Conservation (phyloP, 2,888 invertebrate genomes). For the Drosophila putrida region DNA sequence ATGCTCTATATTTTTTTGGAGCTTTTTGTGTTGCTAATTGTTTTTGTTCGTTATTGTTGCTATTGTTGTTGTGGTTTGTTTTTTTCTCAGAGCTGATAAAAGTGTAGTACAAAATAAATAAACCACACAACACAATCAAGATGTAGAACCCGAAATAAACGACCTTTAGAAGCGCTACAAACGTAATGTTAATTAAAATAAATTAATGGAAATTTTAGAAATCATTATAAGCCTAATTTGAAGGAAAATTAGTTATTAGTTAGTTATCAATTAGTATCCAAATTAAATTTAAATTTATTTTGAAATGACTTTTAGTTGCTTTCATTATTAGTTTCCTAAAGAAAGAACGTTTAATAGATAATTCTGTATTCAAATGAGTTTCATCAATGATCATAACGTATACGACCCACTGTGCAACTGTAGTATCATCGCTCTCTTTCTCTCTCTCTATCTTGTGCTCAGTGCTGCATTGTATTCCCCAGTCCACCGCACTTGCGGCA, state of each 20-base stretch:
- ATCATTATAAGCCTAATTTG: neutral
- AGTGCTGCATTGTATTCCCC: slow-evolving; percentile 33
- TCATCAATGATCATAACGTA: slow-evolving; percentile 8
- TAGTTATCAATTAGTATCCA: no score
- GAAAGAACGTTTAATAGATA: neutral
- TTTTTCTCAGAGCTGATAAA: slow-evolving; percentile 60
- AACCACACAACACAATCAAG: slow-evolving; percentile 9
- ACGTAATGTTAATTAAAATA: neutral
- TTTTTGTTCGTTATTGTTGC: slow-evolving; percentile 57
- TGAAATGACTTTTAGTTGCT: no score
- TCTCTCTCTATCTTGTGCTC: slow-evolving; percentile 24
- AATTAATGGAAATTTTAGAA: neutral
- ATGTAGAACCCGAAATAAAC: neutral
- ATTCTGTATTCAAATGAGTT: neutral
- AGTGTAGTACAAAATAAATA: slow-evolving; percentile 36
- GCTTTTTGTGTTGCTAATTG: slow-evolving; percentile 66
- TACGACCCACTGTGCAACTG: slow-evolving; percentile 44
- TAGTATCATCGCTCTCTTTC: slow-evolving; percentile 13
- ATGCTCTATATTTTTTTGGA: slow-evolving; percentile 57
- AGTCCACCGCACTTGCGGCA: slow-evolving; percentile 15
- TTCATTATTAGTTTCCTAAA: neutral
- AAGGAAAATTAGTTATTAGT: neutral
- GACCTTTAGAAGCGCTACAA: slow-evolving; percentile 19
- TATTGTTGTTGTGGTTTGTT: slow-evolving; percentile 31
- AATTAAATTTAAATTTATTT: no score